These are phyloP conservation scores for Drosophila santomea DNA, from an alignment of 1,140 invertebrate species.

Conservation along the genomic window DNA sequence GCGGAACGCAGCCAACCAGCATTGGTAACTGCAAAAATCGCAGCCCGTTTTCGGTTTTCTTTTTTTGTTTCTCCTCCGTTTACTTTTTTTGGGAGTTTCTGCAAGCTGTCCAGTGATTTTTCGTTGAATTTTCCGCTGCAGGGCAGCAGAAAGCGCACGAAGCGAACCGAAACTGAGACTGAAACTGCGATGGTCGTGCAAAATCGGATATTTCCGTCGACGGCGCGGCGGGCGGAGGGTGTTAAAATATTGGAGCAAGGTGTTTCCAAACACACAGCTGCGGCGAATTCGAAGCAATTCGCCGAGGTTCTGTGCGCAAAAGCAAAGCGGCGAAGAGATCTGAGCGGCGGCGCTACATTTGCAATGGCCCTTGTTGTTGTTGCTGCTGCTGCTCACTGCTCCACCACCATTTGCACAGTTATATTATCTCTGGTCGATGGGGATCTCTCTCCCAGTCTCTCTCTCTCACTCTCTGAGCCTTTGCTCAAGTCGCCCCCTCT, in stretches of 20 bases:
- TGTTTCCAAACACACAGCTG: slow-evolving; percentile 75
- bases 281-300: slow-evolving; percentile 58
- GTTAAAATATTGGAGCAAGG: slow-evolving; percentile 78
- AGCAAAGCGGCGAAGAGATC: slow-evolving; percentile 51
- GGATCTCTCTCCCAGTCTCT: slow-evolving; percentile 28
- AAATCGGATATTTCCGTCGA: slow-evolving; percentile 19
- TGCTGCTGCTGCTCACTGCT: slow-evolving; percentile 24
- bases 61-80: slow-evolving; percentile 1
- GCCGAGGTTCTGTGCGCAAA: slow-evolving; percentile 66
- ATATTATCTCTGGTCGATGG: slow-evolving; percentile 63
- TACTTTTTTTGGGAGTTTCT: slow-evolving; percentile 17
- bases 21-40: slow-evolving; percentile 66
- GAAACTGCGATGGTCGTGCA: slow-evolving; percentile 38
- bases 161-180: slow-evolving; percentile 76
- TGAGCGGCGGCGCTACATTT: slow-evolving; percentile 52
- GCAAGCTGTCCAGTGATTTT: slow-evolving; percentile 46
- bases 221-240: neutral
- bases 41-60: slow-evolving; percentile 9
- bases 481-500: slow-evolving; percentile 15
- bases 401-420: slow-evolving; percentile 65
- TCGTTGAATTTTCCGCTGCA: slow-evolving; percentile 67
- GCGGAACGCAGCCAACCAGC: slow-evolving; percentile 67
- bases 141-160: slow-evolving; percentile 72
- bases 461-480: neutral
- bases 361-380: slow-evolving; percentile 25